Percentiles rank a stretch among this genome's conserved stretches.
phyloP scores from a whole-genome alignment of 2,888 invertebrate species.

The Bombyx huttoni region DNA sequence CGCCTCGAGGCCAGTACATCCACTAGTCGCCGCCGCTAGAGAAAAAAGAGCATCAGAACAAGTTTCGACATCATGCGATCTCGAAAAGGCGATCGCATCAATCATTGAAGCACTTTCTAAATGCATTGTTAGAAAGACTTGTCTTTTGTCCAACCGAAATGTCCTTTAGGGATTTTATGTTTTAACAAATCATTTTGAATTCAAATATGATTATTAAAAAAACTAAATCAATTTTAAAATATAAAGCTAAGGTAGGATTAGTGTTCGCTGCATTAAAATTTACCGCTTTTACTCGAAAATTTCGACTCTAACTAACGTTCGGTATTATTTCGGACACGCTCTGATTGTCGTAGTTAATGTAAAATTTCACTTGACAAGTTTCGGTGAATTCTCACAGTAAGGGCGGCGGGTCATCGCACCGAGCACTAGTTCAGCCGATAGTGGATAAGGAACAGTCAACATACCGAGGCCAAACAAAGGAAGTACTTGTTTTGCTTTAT shows the following conservation, averaged over 20 bases:
- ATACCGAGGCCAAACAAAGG: slow-evolving; percentile 51
- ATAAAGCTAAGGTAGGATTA: no score
- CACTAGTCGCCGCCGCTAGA: slow-evolving; percentile 13
- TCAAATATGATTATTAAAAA: no score
- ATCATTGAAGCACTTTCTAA: slow-evolving; percentile 58
- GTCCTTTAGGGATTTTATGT: background rate
- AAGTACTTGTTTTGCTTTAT: slow-evolving; percentile 55
- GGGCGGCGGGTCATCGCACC: slow-evolving; percentile 41
- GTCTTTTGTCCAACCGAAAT: background rate
- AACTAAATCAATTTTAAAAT: no score
- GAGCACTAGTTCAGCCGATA: slow-evolving; percentile 54
- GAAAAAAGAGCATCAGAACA: slow-evolving; percentile 26
- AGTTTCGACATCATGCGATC: slow-evolving; percentile 45
- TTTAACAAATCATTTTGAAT: background rate
- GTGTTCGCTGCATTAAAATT: no score
- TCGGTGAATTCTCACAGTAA: slow-evolving; percentile 16
- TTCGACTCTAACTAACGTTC: background rate
- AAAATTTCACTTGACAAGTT: background rate
- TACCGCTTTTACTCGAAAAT: background rate
- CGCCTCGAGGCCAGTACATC: slow-evolving; percentile 14
- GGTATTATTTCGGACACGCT: background rate
- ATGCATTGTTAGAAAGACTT: slow-evolving; percentile 31
- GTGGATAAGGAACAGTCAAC: slow-evolving; percentile 65
- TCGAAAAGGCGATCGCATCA: slow-evolving; percentile 42
- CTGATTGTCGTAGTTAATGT: background rate